These are phyloP conservation scores for Caloenas nicobarica DNA, from an alignment of 2,113 vertebrate species.

Conservation along the genomic window DNA sequence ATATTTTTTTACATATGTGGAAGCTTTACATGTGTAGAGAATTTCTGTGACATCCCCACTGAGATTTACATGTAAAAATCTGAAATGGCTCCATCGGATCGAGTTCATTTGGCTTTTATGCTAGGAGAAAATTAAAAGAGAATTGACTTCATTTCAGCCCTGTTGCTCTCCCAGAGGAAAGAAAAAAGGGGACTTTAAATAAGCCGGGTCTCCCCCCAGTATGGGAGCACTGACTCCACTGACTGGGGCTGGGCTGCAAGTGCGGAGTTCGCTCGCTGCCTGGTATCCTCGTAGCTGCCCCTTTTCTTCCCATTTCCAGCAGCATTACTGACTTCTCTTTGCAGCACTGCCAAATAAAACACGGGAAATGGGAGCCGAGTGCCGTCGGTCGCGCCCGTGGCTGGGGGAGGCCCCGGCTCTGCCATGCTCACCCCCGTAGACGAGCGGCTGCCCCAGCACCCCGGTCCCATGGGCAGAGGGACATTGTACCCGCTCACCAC, in stretches of 20 bases:
- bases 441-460: accelerated
- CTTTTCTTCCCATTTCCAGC: neutral
- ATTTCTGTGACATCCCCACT: neutral
- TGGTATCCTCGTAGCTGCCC: neutral
- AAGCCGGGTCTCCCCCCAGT: neutral
- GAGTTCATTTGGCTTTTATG: neutral
- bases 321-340: neutral
- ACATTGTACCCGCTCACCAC: neutral
- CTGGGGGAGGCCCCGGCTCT: neutral
- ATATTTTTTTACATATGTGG: neutral
- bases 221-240: neutral
- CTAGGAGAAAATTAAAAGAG: neutral
- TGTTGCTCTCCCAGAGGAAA: neutral
- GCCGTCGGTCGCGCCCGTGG: accelerated
- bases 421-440: accelerated
- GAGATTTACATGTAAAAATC: neutral
- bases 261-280: neutral
- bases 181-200: neutral
- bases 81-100: neutral
- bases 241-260: neutral
- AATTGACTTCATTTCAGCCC: neutral
- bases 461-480: neutral
- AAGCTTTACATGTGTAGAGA: neutral
- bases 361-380: neutral
- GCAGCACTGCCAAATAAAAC: neutral